Base-by-base conservation (phyloP, 2,113 vertebrate genomes). In the Cyprinodon variegatus region DNA sequence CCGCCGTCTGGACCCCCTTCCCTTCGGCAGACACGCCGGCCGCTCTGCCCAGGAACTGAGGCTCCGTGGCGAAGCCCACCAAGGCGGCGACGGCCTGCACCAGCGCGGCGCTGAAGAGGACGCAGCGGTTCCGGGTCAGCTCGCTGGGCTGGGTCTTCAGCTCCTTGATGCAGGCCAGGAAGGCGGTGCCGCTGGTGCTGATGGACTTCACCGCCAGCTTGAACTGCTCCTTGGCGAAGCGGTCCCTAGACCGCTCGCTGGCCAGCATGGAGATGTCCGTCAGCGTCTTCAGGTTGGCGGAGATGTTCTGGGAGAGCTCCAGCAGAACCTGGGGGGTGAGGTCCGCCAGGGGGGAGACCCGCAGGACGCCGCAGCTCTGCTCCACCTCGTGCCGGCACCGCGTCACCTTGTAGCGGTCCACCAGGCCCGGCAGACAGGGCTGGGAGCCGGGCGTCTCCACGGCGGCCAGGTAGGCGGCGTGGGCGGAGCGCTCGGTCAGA, bases 361-460 rank as follows among this genome's bases (percentile, higher is more conserved):
- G 93, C 48, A 99, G 93, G 68, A 96, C 68, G 45, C 94, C 77
- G 0, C 98, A 99, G 90, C 95, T 96, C 69, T 97, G 97, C 84
- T 99, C 98, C 91, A 99, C 98, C 86, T 99, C 97, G 12, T 99
- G 97, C 61, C 97, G 94, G 85, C 97, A 99, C 40, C 98, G 95
- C 5, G 97, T 98, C 91, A 99, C 96, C 61, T 97, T 97, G 92
- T 99, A 99, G 86, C 97, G 96, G 93, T 99, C 98, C 95, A 99
- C 98, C 89, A 99, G 89, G 38, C 98, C 97, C 0, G 96, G 93
- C 77, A 94, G 91, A 0, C 97, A 97, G 0, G 96, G 94, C 88
- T 97, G 97, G 0, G 97, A 96, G 1, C 96, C 96, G 0, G 95
- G 93, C 37, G 93, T 96, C 92, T 97, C 98, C 92, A 97, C 96